phyloP scores from a whole-genome alignment of 2,888 invertebrate genomes.

The Cyclophora albipunctata region DNA sequence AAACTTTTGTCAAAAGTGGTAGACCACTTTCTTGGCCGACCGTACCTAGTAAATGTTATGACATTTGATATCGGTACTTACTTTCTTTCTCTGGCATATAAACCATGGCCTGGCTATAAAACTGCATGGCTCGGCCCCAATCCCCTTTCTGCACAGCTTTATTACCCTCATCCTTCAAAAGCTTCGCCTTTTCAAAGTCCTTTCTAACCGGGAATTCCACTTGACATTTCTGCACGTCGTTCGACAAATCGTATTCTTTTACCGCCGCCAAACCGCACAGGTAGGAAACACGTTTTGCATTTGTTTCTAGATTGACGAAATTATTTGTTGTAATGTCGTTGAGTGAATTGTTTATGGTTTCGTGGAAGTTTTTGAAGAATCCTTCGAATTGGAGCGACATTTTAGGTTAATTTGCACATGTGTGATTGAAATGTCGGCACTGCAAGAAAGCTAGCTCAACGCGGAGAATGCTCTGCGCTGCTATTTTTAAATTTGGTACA shows the following conservation, averaged over 20 bases:
- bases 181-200: slow-evolving; percentile 74
- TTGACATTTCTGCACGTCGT: slow-evolving; percentile 50
- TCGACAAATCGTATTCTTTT: slow-evolving; percentile 66
- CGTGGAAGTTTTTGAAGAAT: slow-evolving; percentile 80
- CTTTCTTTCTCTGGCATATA: slow-evolving; percentile 80
- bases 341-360: slow-evolving; percentile 71
- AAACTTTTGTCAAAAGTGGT: too few species aligned
- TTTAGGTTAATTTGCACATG: slow-evolving; percentile 25
- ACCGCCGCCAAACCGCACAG: slow-evolving; percentile 70
- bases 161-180: slow-evolving; percentile 83
- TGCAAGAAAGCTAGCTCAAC: slow-evolving; percentile 45
- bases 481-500: slow-evolving; percentile 65
- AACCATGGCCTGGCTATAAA: slow-evolving; percentile 82
- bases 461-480: slow-evolving; percentile 36
- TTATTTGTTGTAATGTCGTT: slow-evolving; percentile 76
- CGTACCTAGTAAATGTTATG: too few species aligned
- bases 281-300: slow-evolving; percentile 79
- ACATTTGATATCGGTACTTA: slow-evolving; percentile 47
- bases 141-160: slow-evolving; percentile 81
- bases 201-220: slow-evolving; percentile 65
- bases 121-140: slow-evolving; percentile 79
- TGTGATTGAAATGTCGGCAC: slow-evolving; percentile 16
- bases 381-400: slow-evolving; percentile 59
- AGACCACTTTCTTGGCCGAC: too few species aligned
- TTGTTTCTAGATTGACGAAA: slow-evolving; percentile 77